Evolutionary conservation across 2,113 vertebrate genomes (phyloP), one percentile per base, ranked within the genome.

Genomic region (Spizaetus ornatus): DNA sequence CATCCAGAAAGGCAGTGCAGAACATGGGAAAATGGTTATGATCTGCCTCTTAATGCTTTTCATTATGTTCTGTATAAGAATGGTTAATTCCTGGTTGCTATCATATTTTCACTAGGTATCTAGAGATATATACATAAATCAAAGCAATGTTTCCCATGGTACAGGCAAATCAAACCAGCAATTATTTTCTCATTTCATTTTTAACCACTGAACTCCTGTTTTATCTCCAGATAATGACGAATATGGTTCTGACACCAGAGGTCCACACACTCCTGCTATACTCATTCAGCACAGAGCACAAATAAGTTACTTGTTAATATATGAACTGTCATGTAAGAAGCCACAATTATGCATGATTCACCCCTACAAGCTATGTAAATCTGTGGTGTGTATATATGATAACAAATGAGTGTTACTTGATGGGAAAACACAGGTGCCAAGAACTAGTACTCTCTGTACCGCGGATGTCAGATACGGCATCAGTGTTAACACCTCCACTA

Each of bases 251-350:
- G 78, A 97, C 89, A 95, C 56, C 93, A 94, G 93, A 97, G 94
- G 82, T 91, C 93, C 94, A 91, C 96, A 91, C 0, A 1, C 70
- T 95, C 91, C 91, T 94, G 70, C 61, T 90, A 17, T 88, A 69
- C 86, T 93, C 53, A 62, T 86, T 58, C 90, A 87, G 63, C 58
- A 79, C 10, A 0, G 26, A 86, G 83, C 90, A 89, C 82, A 83
- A 91, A 81, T 84, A 95, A 93, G 91, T 78, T 91, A 56, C 76
- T 92, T 82, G 77, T 91, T 96, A 96, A 96, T 94, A 85, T 92
- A 95, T 79, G 92, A 96, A 96, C 94, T 97, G 95, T 97, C 97
- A 96, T 93, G 88, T 88, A 93, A 95, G 90, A 97, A 96, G 96
- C 94, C 95, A 94, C 91, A 96, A 93, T 96, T 92, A 94, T 91